Evolutionary conservation across 2,888 invertebrate genomes (phyloP), one percentile per base, ranked within the genome.

Genomic region (Romanomermis culicivorax): DNA sequence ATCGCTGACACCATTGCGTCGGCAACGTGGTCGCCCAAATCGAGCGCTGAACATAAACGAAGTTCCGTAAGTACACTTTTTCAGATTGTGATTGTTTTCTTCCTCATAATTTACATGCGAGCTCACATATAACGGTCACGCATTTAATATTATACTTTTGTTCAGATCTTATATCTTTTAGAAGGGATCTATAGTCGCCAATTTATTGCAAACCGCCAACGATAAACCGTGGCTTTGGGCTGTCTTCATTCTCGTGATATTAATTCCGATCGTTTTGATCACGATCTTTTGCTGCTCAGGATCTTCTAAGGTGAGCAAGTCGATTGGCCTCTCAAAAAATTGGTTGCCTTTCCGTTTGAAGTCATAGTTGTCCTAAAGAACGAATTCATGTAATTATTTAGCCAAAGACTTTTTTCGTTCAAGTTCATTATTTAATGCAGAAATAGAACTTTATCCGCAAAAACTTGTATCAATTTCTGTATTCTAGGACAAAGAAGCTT

Each of bases 141-240:
- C n/a, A n/a, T n/a, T n/a, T n/a, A n/a, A n/a, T n/a, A n/a, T n/a
- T n/a, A n/a, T n/a, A n/a, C n/a, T n/a, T n/a, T n/a, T n/a, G n/a
- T n/a, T n/a, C n/a, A n/a, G n/a, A n/a, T 45, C 11, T 23, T 11
- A n/a, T 11, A 11, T 45, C 23, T 52, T 55, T 55, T 23, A 55
- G 65, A 52, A 58, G 65, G 50, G 51, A 17, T 53, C 55, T 30
- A n/a, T 52, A 23, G 75, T 86, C 72, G 79, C 79, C 66, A 80
- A 82, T 64, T 72, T 83, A 64, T 76, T 83, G 65, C 77, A 78
- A 67, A 79, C 80, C 67, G 82, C 85, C 58, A 81, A 81, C 63
- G 81, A 84, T 59, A 79, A 84, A 69, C 91, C 91, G 29, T 85
- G 86, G 82, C 76, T 88, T 65, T 91, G 85, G 82, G 85, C 79